phyloP scores from a whole-genome alignment of 2,113 vertebrate species.

The Eptesicus fuscus region DNA sequence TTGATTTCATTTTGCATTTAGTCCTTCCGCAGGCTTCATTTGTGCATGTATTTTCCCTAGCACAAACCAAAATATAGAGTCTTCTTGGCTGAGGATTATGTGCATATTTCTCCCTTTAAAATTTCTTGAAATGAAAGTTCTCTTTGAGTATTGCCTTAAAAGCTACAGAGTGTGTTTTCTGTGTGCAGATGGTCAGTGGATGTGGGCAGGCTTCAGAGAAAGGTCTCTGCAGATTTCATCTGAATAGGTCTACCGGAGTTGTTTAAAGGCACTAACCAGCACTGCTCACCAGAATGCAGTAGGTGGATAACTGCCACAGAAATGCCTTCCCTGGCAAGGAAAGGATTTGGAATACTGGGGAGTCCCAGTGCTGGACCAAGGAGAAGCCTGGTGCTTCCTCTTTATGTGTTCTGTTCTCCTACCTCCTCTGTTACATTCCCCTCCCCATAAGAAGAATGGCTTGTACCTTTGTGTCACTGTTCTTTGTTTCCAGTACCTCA shows the following conservation, averaged over 20 bases:
- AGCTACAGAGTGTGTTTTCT: not conserved
- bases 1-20: slow-evolving; percentile 79
- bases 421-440: not conserved
- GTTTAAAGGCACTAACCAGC: not conserved
- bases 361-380: not conserved
- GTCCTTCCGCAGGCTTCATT: slow-evolving; percentile 61
- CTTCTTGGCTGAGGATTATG: not conserved
- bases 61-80: slow-evolving; percentile 29
- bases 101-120: slow-evolving; percentile 32
- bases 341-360: not conserved
- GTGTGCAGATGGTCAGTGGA: not conserved
- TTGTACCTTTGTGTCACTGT: not conserved
- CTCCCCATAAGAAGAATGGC: not conserved
- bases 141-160: not conserved
- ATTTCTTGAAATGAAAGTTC: not conserved
- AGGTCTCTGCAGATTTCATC: not conserved
- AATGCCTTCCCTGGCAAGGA: not conserved
- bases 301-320: not conserved
- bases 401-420: not conserved
- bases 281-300: not conserved
- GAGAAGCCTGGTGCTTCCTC: not conserved
- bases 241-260: not conserved
- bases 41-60: slow-evolving; percentile 46
- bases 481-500: not conserved
- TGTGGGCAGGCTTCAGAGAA: not conserved